Percentiles rank a stretch among this genome's conserved stretches.
Evolutionary conservation across 1,140 invertebrate species (phyloP).

Genomic region (Lineus longissimus): DNA sequence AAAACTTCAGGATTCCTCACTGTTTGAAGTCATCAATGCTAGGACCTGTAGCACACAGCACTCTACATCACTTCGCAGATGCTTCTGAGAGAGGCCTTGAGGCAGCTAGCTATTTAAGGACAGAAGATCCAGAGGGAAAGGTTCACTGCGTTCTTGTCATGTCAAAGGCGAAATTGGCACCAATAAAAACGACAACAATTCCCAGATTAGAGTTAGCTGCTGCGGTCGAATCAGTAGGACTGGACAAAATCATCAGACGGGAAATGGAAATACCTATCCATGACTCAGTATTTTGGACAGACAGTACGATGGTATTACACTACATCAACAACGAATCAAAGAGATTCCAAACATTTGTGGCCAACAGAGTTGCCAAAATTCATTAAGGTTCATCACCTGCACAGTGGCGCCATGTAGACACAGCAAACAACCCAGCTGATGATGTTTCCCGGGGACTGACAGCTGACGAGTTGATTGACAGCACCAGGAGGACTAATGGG

Average conservation of each 20-base stretch:
- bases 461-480: neutral
- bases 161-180: constrained; percentile 14
- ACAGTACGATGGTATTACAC: constrained; percentile 15
- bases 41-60: neutral
- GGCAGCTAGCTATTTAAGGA: constrained; percentile 9
- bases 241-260: constrained; percentile 10
- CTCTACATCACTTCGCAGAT: constrained; percentile 20
- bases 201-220: constrained; percentile 17
- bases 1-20: too few species aligned
- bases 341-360: constrained; percentile 19
- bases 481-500: neutral
- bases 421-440: constrained; percentile 19
- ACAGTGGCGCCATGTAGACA: constrained; percentile 17
- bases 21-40: constrained; percentile 5
- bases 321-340: constrained; percentile 16
- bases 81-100: constrained; percentile 12
- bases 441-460: constrained; percentile 17
- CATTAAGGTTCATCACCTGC: neutral
- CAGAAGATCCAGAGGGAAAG: neutral
- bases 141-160: constrained; percentile 13
- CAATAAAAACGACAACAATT: constrained; percentile 11
- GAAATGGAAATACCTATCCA: constrained; percentile 10
- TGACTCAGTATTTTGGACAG: constrained; percentile 17
- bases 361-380: constrained; percentile 11
- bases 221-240: constrained; percentile 3